phyloP scores from a whole-genome alignment of 2,888 invertebrate genomes.

The Furcula furcula region DNA sequence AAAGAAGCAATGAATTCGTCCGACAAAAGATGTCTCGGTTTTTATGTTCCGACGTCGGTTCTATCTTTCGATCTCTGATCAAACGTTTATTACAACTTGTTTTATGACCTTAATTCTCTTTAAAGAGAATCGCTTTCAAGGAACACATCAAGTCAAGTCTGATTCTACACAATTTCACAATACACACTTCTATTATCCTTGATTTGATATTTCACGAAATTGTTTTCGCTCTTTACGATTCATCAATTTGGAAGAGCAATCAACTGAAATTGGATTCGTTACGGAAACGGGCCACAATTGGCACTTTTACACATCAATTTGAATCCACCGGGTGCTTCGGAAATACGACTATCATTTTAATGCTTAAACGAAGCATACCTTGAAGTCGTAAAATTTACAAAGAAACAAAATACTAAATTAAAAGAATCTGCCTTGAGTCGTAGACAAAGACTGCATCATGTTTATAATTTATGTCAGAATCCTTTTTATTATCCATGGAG shows the following conservation, averaged over 20 bases:
- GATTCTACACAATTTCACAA: constrained; percentile 21
- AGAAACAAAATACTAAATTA: not conserved
- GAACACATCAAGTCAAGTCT: constrained; percentile 20
- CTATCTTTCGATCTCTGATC: constrained; percentile 18
- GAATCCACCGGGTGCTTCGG: constrained; percentile 33
- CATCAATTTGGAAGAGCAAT: constrained; percentile 49
- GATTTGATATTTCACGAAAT: constrained; percentile 46
- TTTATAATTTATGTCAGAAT: not conserved
- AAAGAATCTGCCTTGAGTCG: not conserved
- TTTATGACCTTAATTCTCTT: constrained; percentile 29
- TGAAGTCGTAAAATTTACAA: not conserved
- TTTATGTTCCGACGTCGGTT: constrained; percentile 8
- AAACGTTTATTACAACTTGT: constrained; percentile 24
- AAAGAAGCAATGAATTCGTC: constrained; percentile 3
- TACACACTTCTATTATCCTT: constrained; percentile 30
- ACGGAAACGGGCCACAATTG: constrained; percentile 49
- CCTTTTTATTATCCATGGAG: not conserved
- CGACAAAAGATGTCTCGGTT: constrained; percentile 7
- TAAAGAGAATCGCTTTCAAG: constrained; percentile 23
- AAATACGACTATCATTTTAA: constrained; percentile 37
- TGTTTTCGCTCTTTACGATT: constrained; percentile 51
- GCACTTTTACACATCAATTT: constrained; percentile 51
- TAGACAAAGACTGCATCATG: too few relatives aligned
- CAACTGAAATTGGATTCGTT: constrained; percentile 53
- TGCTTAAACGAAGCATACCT: constrained; percentile 21